Evolutionary conservation across 2,888 invertebrate species (phyloP).

Genomic region (Cerceris rybyensis): DNA sequence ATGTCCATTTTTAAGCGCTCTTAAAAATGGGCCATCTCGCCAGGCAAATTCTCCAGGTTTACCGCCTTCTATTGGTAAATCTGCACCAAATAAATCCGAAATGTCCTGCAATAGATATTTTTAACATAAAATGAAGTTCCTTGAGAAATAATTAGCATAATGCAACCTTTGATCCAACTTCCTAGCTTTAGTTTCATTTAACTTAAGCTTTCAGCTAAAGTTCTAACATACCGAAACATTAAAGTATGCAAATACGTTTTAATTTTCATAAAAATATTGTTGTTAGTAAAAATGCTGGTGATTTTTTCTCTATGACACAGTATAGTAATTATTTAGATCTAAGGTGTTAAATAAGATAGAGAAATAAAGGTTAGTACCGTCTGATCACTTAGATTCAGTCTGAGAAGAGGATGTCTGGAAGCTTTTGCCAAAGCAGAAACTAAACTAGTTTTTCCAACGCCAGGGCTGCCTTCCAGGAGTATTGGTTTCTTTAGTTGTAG

Average conservation of each 20-base stretch:
- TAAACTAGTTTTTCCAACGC: conserved; percentile 98
- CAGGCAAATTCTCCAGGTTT: conserved; percentile 94
- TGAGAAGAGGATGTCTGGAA: conserved; percentile 91
- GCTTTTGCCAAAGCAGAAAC: conserved; percentile 94
- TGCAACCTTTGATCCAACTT: too few relatives aligned
- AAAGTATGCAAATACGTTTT: too few relatives aligned
- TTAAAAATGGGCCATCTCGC: conserved; percentile 97
- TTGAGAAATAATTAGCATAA: neutral
- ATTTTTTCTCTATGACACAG: too few relatives aligned
- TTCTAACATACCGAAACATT: too few relatives aligned
- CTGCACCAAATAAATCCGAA: conserved; percentile 98
- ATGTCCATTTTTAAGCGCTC: conserved; percentile 94
- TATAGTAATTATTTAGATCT: neutral
- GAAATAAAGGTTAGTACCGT: conserved; percentile 86
- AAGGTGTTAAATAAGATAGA: neutral
- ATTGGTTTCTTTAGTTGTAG: conserved; percentile 96
- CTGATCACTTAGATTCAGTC: conserved; percentile 99
- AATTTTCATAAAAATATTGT: too few relatives aligned
- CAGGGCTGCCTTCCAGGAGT: conserved; percentile 97
- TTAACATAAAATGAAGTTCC: too few relatives aligned
- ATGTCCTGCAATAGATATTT: conserved; percentile 87
- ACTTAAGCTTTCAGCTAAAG: too few relatives aligned
- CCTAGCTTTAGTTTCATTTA: too few relatives aligned
- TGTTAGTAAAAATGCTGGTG: too few relatives aligned
- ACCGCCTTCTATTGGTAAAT: conserved; percentile 96